Base-by-base conservation (phyloP, 2,797 vertebrate species). In the Eospalax fontanierii region DNA sequence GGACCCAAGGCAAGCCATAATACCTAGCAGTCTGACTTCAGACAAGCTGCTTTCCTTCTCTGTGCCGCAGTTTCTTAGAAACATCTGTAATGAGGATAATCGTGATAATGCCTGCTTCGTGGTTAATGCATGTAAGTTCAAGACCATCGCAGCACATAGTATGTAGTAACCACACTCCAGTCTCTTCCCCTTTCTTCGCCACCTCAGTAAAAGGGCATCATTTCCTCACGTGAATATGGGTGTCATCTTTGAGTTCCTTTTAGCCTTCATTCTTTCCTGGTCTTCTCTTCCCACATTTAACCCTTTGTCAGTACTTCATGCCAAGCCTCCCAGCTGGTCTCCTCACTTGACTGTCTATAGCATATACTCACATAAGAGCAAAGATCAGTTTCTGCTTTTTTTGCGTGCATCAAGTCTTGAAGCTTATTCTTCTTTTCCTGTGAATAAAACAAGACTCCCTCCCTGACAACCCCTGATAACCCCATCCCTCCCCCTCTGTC, bases 51-150 rank as follows among this genome's bases (percentile, higher is more conserved):
- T 90, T 74, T 85, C 43, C 65, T 24, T 89, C 66, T 91, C 33
- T 84, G 24, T 57, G 89, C 91, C 78, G 95, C 40, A 30, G 4
- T 87, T 94, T 96, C 57, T 85, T 87, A 16, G 11, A 50, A 50
- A 50, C 11, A 9, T 87, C 78, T 93, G 0, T 93, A 59, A 74
- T 80, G 71, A 76, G 33, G 28, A 38, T 68, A 33, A 57, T 38
- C 59, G 21, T 78, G 61, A 33, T 73, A 50, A 16, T 76, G 22
- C 15, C 59, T 78, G 1, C 33, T 28, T 94, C 65, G 15, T 73
- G 1, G 12, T 61, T 88, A 59, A 57, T 63, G 35, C 22, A 10
- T 19, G 1, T 71, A 38, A 82, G 21, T 21, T 93, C 88, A 66
- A 57, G 86, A 78, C 57, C 30, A 2, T 68, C 26, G 16, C 59